Base-by-base conservation (phyloP, 37 sponge, comb jelly and placozoan species). In the Hexactinellida sp. region DNA sequence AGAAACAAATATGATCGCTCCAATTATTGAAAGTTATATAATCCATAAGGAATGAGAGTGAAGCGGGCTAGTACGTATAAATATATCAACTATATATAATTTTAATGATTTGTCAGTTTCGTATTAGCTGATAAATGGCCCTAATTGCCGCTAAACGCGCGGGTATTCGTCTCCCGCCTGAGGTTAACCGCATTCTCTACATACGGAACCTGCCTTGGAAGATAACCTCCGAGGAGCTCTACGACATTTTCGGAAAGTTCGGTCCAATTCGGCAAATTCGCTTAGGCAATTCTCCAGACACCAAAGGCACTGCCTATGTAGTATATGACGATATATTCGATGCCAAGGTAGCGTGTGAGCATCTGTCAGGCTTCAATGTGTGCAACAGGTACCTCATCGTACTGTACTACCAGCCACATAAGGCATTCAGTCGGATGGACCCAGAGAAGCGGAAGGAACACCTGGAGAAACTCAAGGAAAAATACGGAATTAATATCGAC, bases 331-430 rank as follows among this genome's bases (percentile, higher is more conserved):
- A 98, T 84, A 98, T 98, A 37, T 98, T 98, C 83, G 99, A 98
- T 86, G 99, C 99, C 0, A 98, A 98, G 93, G 95, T 95, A 84
- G 99, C 99, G 0, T 98, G 99, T 86, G 99, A 98, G 84, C 99
- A 98, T 55, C 85, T 98, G 39, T 94, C 94, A 36, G 99, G 99
- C 0, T 98, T 98, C 85, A 98, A 98, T 84, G 99, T 98, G 36
- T 98, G 99, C 85, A 98, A 98, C 90, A 86, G 99, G 85, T 98
- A 98, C 54, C 89, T 98, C 38, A 97, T 98, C 23, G 99, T 98
- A 3, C 90, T 98, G 19, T 98, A 98, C 91, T 98, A 98, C 84
- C 99, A 98, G 85, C 95, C 99, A 13, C 98, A 93, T 39, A 98
- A 95, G 92, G 95, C 94, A 41, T 95, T 91, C 88, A 94, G 92